Evolutionary conservation across 2,113 vertebrate species (phyloP), one percentile per base, ranked within the genome.

Genomic region (Fukomys damarensis): DNA sequence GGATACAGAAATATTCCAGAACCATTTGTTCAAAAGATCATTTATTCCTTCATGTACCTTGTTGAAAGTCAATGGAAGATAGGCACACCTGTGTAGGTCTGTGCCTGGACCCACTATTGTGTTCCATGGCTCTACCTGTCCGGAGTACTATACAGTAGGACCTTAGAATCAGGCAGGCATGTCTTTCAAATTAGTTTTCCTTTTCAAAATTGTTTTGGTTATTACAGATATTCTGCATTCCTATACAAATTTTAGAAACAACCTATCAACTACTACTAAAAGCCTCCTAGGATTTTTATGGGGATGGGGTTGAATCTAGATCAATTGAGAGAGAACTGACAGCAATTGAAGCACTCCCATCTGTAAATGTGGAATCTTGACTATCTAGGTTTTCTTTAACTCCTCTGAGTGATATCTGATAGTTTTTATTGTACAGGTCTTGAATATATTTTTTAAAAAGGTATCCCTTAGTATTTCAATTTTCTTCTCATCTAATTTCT

Each of bases 401-500:
- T 76, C 24, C 16, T 95, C 32, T 12, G 54, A 66, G 30, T 16
- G 38, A 5, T 26, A 85, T 32, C 80, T 72, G 63, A 14, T 19
- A 77, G 20, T n/a, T 84, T 93, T 92, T 38, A 93, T 38, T 76
- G 14, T 41, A 65, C 22, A 65, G 9, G 32, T 77, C 81, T 92
- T 86, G 38, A 92, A 94, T 61, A 41, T 59, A 49, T 58, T 41
- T 66, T 86, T 76, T 32, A 10, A 41, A 77, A 82, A 74, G 74
- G 14, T 74, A 94, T 92, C 24, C 56, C 30, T 59, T 74, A 79
- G 76, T 46, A 84, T 79, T 91, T 84, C 66, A 32, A 10, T 82
- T 38, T 93, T 91, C 68, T 86, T 91, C 52, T 87, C 74, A 83
- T 41, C 26, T 56, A 28, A 84, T 89, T 88, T 98, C 98, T 98